Evolutionary conservation across 2,113 vertebrate species (phyloP), one percentile per base, ranked within the genome.

Genomic region (Laticauda colubrina): DNA sequence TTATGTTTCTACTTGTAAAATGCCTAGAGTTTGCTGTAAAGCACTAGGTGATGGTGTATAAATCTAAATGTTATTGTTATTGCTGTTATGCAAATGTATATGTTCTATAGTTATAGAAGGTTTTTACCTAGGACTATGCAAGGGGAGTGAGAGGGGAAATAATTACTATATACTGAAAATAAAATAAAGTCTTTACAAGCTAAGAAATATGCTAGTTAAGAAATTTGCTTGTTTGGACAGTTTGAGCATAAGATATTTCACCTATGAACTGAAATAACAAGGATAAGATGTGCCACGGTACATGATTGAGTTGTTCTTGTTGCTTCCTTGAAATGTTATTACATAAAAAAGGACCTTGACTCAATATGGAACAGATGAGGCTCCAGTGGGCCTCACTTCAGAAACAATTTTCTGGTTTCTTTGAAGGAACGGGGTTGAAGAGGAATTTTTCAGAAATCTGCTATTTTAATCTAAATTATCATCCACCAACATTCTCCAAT

Each of bases 391-490:
- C 75, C 93, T 88, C 89, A n/a, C 4, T 95, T 86, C 5, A 48
- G 12, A 96, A 95, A 43, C 87, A 93, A 91, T 51, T 94, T 89
- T 6, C 24, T 7, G 51, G 53, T 95, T 89, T 93, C 26, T 92
- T 96, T 89, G 91, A 95, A 90, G 0, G 51, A 39, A 21, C 93
- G 54, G 8, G 3, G 23, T 2, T 93, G 8, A 29, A 0, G 39
- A 89, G 56, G 53, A 85, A 93, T 95, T 90, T 69, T 91, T 81
- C 69, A 90, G 15, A 21, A 69, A 51, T 94, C 34, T 0, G 0
- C 12, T 93, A 24, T 1, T 93, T 93, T 97, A 81, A 91, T 93
- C 87, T 88, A 87, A 56, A 43, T 57, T 94, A 91, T 43, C 93
- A 51, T 51, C 43, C 94, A 88, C 9, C 81, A 92, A 81, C 51